Evolutionary conservation across 2,797 vertebrate species (phyloP), one percentile per base, ranked within the genome.

Genomic region (Pseudocheirus occidentalis): DNA sequence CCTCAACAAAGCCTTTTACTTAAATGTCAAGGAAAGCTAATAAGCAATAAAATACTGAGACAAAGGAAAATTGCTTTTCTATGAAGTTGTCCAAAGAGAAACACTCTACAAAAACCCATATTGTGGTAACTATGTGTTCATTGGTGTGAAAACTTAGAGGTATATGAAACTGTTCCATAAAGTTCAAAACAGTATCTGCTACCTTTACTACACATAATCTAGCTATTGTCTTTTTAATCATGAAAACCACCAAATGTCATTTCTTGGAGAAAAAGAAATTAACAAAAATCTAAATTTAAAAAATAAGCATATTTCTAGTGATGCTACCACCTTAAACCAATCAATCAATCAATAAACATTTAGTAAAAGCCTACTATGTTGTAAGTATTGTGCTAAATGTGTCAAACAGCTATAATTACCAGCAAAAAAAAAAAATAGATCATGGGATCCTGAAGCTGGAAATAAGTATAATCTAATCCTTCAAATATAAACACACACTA

Each of bases 11-110:
- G 92, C 95, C 93, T 27, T 96, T 91, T 81, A 93, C 55, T 92
- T 96, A 96, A 97, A 98, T 50, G 96, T 54, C 27, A 90, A 21
- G 95, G 66, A 57, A 97, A 95, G 92, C 90, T 94, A 96, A 96
- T 93, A 55, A 95, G 90, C 55, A 66, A 94, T 87, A 94, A 95
- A 95, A 56, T 21, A 56, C 52, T 0, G 59, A 91, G 56, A 27
- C 28, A 87, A 92, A 93, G 95, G 93, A 95, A 10, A 57, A n/a
- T 4, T 91, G 81, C 93, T 94, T 46, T 54, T 87, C 14, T 94
- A 81, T 90, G 94, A 92, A 66, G 92, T 55, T 11, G 54, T 31
- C 92, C 54, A 91, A 53, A 54, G 92, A 40, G 57, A 55, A 54
- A 9, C 81, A 13, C 59, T 81, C 90, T 29, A 14, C 53, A 11